Evolutionary conservation across 1,140 invertebrate species (phyloP), one percentile per base, ranked within the genome.

Genomic region (Artemia franciscana): DNA sequence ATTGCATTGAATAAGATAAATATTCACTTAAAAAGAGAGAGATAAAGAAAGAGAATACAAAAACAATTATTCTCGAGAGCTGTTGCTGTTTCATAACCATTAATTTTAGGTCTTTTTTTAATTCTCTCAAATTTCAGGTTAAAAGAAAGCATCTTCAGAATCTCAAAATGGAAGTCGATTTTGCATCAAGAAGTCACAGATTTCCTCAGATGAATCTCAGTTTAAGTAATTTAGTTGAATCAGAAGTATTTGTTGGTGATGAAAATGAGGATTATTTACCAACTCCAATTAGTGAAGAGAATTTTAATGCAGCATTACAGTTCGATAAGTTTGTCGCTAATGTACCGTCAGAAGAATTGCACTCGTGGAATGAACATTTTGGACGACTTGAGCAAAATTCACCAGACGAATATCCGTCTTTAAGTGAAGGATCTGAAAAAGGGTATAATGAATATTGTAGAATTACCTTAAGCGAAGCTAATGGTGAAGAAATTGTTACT

Each of bases 191-290:
- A 18, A 18, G 39, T 18, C 21, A 15, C 39, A 18, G 39, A 12
- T 51, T 51, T 15, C 39, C 39, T 18, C 1, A 51, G 3, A 51
- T 51, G 12, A 51, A 18, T 3, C 59, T 59, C 5, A 64, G 63
- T 21, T 27, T 64, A 30, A 57, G 57, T 39, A 64, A 64, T 25
- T 59, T 64, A 5, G 21, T 64, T 25, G 63, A 64, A 60, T 26
- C 28, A 5, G 63, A 64, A 25, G 63, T 64, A 23, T 57, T 64
- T 5, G 39, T 64, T 21, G 63, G 63, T 26, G 59, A 64, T 18
- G 63, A 64, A 28, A 51, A 51, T 5, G 61, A 25, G n/a, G 24
- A 26, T 15, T 51, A 24, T 26, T 57, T 51, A 27, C 30, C 26
- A n/a, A 24, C 26, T 60, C 26, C 15, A 5, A 30, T 28, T 18